Evolutionary conservation across 1,140 invertebrate species (phyloP).

Genomic region (Drosophila sp.): DNA sequence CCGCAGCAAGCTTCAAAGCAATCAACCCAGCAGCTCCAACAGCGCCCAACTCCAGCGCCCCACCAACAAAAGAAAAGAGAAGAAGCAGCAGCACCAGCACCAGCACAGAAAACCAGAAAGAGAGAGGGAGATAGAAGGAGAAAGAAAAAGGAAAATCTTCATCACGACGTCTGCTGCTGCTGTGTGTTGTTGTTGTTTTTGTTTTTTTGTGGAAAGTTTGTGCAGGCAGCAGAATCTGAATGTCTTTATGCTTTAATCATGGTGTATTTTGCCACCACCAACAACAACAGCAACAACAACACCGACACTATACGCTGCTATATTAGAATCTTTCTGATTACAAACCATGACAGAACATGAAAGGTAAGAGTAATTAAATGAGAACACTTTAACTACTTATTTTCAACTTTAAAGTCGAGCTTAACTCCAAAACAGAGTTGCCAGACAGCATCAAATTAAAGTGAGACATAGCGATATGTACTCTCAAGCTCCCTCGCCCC

Average conservation of each 20-base stretch:
- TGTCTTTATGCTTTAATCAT: conserved; percentile 88
- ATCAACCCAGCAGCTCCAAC: not conserved
- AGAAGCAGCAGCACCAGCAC: conserved; percentile 4
- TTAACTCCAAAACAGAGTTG: conserved; percentile 25
- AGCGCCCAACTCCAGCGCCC: conserved; percentile 14
- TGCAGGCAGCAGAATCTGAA: conserved; percentile 83
- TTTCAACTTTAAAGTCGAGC: conserved; percentile 26
- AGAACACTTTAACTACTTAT: not conserved
- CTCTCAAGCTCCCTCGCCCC: not conserved
- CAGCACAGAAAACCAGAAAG: conserved; percentile 11
- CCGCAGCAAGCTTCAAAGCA: conserved; percentile 1
- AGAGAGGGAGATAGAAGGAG: not conserved
- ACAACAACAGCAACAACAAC: conserved; percentile 66
- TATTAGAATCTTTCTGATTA: conserved; percentile 88
- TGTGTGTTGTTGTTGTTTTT: conserved; percentile 49
- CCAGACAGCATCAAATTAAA: conserved; percentile 13
- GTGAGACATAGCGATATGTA: not conserved
- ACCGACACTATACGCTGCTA: conserved; percentile 86
- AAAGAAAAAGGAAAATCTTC: conserved; percentile 9
- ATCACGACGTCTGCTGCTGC: conserved; percentile 30
- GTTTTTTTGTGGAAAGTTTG: conserved; percentile 68
- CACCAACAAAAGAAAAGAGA: conserved; percentile 6
- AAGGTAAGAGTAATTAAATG: conserved; percentile 85
- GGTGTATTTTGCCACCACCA: conserved; percentile 86
- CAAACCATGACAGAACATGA: conserved; percentile 91